Evolutionary conservation across 2,113 vertebrate species (phyloP).

Genomic region (rabbit (Oryctolagus cuniculus)): DNA sequence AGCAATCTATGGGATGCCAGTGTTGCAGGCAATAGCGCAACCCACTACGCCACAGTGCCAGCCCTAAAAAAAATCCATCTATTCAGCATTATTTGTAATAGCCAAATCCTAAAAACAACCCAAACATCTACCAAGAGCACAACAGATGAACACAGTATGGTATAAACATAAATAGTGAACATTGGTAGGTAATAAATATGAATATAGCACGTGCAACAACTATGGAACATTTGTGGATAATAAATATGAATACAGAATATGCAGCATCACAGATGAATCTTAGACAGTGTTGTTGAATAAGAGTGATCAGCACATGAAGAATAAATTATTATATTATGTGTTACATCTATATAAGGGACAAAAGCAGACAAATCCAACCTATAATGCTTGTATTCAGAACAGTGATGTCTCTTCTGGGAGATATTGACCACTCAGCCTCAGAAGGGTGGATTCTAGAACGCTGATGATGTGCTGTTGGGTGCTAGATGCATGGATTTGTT

Average conservation of each 20-base stretch:
- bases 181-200: neutral
- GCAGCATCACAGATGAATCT: neutral
- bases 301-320: neutral
- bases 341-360: neutral
- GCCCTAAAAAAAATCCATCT: neutral
- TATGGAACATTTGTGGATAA: neutral
- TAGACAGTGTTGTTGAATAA: neutral
- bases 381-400: neutral
- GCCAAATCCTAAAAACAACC: neutral
- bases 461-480: neutral
- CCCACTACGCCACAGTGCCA: no score
- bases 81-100: neutral
- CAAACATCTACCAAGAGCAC: neutral
- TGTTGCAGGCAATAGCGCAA: no score
- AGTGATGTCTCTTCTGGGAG: neutral
- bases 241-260: neutral
- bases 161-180: neutral
- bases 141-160: neutral
- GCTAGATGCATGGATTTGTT: neutral
- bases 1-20: no score
- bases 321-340: neutral
- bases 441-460: neutral
- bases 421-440: neutral
- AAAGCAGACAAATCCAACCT: neutral
- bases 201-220: neutral